These are phyloP conservation scores for Phenganax subtilis DNA, from an alignment of 92 coral and sea anemone species.

Conservation along the genomic window DNA sequence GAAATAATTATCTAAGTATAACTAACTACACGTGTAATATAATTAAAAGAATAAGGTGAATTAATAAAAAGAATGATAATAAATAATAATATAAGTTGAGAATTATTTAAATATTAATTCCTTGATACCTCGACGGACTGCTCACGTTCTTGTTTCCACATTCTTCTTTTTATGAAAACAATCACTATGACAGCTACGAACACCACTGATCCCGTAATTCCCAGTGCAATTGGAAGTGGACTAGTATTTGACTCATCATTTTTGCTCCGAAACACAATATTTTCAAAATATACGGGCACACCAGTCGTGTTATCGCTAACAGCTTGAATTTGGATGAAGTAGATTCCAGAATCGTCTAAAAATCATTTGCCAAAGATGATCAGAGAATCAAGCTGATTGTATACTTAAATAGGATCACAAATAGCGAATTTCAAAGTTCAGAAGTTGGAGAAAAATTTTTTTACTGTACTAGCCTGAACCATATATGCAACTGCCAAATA, in stretches of 20 bases:
- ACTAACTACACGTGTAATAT: too few relatives aligned
- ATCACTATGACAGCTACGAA: neutral
- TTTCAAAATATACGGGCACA: neutral
- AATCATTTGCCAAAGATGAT: too few relatives aligned
- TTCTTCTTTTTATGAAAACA: neutral
- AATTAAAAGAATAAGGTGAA: too few relatives aligned
- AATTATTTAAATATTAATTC: neutral
- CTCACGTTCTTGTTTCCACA: neutral
- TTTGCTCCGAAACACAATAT: too few relatives aligned
- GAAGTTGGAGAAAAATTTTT: too few relatives aligned
- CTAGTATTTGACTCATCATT: neutral
- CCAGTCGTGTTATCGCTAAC: neutral
- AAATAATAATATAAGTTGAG: neutral
- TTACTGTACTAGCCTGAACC: too few relatives aligned
- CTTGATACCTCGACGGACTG: neutral
- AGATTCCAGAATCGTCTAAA: neutral
- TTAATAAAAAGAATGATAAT: too few relatives aligned
- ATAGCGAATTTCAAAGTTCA: too few relatives aligned
- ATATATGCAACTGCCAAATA: too few relatives aligned
- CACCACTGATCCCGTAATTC: neutral
- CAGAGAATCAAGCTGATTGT: too few relatives aligned
- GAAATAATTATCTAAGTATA: too few relatives aligned
- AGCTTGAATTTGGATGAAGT: neutral
- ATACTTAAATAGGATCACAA: too few relatives aligned
- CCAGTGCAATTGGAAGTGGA: neutral